phyloP scores from a whole-genome alignment of 1,140 invertebrate genomes.

The Zaprionus capensis region DNA sequence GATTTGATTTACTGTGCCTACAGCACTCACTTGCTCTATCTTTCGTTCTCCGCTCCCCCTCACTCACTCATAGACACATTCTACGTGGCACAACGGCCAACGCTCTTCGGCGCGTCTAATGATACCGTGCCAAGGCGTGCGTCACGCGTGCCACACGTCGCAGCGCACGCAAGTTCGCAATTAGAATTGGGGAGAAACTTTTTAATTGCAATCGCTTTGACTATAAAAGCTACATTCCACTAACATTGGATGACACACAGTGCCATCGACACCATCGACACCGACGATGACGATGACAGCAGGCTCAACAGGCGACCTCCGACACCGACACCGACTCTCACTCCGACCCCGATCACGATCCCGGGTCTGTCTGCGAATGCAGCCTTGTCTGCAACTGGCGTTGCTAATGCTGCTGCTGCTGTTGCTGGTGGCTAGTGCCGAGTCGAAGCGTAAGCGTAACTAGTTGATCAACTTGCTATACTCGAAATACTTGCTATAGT shows the following conservation, averaged over 20 bases:
- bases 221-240: slow-evolving; percentile 29
- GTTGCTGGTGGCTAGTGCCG: not conserved
- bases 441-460: slow-evolving; percentile 1
- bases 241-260: not conserved
- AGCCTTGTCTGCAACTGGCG: not conserved
- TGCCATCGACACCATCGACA: not conserved
- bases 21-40: slow-evolving; percentile 38
- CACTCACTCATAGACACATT: slow-evolving; percentile 37
- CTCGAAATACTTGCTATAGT: not conserved
- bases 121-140: slow-evolving; percentile 51
- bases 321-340: not conserved
- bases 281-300: not conserved
- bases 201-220: slow-evolving; percentile 60
- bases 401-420: not conserved
- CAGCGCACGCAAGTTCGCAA: slow-evolving; percentile 45
- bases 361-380: not conserved
- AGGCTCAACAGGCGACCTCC: not conserved
- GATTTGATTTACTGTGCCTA: slow-evolving; percentile 77
- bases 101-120: slow-evolving; percentile 44
- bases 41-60: too few relatives aligned
- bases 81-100: not conserved
- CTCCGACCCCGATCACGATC: not conserved
- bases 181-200: slow-evolving; percentile 61
- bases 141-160: slow-evolving; percentile 13
- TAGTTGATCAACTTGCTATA: not conserved